phyloP scores from a whole-genome alignment of 2,888 invertebrate species.

The Junonia oenone region DNA sequence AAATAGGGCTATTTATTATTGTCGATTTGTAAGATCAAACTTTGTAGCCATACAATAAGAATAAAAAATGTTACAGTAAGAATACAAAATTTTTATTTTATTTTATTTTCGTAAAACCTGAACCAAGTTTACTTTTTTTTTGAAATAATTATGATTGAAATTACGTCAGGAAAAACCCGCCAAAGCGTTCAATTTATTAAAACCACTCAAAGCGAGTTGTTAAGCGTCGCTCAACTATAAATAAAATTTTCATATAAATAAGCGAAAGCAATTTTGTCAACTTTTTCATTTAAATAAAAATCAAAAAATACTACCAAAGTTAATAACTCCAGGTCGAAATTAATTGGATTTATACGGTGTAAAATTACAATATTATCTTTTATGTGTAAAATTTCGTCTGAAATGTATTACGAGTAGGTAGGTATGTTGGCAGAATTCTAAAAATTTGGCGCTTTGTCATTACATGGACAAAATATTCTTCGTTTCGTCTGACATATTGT shows the following conservation, averaged over 20 bases:
- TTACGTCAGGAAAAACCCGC: background rate
- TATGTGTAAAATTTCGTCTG: background rate
- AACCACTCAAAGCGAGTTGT: background rate
- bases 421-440: too few species aligned
- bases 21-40: too few species aligned
- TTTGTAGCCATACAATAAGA: too few species aligned
- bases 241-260: background rate
- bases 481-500: too few species aligned
- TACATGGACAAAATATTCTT: background rate
- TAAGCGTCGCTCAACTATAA: background rate
- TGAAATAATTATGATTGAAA: background rate
- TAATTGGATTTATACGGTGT: background rate
- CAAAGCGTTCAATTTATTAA: background rate
- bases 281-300: background rate
- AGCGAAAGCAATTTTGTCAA: background rate
- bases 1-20: too few species aligned
- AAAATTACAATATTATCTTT: background rate
- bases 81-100: too few species aligned
- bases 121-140: background rate
- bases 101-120: background rate
- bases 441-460: too few species aligned
- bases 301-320: background rate
- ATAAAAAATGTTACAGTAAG: too few species aligned
- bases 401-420: too few species aligned
- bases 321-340: background rate